Base-by-base conservation (phyloP, 2,888 invertebrate genomes). In the Agrotis puta region DNA sequence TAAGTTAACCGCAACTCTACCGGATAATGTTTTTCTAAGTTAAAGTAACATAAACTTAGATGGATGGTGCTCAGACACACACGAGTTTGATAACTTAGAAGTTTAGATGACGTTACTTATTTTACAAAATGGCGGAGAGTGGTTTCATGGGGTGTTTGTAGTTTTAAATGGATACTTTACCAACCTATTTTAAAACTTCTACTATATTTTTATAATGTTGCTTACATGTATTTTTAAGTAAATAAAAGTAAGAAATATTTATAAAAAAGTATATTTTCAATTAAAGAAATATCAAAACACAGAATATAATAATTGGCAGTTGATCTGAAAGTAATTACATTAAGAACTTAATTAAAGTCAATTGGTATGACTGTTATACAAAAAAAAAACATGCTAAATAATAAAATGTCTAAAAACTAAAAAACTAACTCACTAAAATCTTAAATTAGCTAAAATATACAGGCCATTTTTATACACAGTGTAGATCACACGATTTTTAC, bases 221-320 rank as follows among this genome's bases (percentile, higher is more conserved):
- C 14, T 47, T n/a, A 3, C 11, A 33, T 6, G 20, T 3, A 16
- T 24, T 5, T 27, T 3, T 0, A 27, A 27, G n/a, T 39, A 9
- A 48, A 48, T 7, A 58, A 20, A 84, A 83, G 70, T 13, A 62
- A 48, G 2, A n/a, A 20, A 66, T 84, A 87, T 91, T 91, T 90
- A 90, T 91, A 91, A 90, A 92, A 39, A 93, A 91, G 90, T 94
- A 93, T 94, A 94, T 93, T 93, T 93, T 92, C 89, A 93, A 92
- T 92, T 92, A 94, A 94, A 90, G 90, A 90, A 91, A 92, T 92
- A 91, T 89, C 88, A 90, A 93, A 92, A 91, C 91, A 89, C 89
- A 88, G 91, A 79, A 74, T 91, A 90, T 70, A 81, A 85, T 91
- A 91, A 91, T 92, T 92, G 94, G 94, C 94, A 94, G 93, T 94